Evolutionary conservation across 1,140 invertebrate genomes (phyloP).

Genomic region (Drosophila bocqueti): DNA sequence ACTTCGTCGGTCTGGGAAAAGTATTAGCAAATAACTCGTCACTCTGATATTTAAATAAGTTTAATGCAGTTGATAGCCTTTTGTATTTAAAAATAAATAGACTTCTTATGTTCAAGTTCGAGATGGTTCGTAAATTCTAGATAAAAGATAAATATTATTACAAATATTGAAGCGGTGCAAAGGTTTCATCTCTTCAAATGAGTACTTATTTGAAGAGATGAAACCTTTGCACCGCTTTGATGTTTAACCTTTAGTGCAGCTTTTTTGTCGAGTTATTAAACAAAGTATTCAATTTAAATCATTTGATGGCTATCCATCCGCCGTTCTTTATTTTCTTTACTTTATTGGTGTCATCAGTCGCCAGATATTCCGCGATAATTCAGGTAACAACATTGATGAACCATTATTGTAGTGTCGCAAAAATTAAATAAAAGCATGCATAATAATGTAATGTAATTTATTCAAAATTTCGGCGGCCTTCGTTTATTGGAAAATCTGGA

Average conservation of each 20-base stretch:
- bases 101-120: too few relatives aligned
- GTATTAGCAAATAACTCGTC: not conserved
- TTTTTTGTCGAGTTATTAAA: not conserved
- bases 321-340: not conserved
- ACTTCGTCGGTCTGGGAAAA: not conserved
- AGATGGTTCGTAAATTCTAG: not conserved
- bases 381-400: slow-evolving; percentile 29
- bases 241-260: too few relatives aligned
- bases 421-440: slow-evolving; percentile 17
- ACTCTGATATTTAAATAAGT: not conserved
- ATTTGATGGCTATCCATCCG: too few relatives aligned
- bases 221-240: too few relatives aligned
- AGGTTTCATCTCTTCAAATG: too few relatives aligned
- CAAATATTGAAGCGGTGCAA: too few relatives aligned
- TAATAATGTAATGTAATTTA: slow-evolving; percentile 31
- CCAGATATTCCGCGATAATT: not conserved
- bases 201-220: too few relatives aligned
- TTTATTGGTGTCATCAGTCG: slow-evolving; percentile 8
- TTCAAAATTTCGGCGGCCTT: slow-evolving; percentile 4
- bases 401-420: slow-evolving; percentile 1
- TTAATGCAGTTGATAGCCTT: not conserved
- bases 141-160: not conserved
- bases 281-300: not conserved
- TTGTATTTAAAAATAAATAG: too few relatives aligned
- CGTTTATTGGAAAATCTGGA: not conserved